A percentile compares a stretch with the other conserved stretches of the same genome.
Conservation (phyloP, 2,888 invertebrate genomes). For the Uloborus plumipes region DNA sequence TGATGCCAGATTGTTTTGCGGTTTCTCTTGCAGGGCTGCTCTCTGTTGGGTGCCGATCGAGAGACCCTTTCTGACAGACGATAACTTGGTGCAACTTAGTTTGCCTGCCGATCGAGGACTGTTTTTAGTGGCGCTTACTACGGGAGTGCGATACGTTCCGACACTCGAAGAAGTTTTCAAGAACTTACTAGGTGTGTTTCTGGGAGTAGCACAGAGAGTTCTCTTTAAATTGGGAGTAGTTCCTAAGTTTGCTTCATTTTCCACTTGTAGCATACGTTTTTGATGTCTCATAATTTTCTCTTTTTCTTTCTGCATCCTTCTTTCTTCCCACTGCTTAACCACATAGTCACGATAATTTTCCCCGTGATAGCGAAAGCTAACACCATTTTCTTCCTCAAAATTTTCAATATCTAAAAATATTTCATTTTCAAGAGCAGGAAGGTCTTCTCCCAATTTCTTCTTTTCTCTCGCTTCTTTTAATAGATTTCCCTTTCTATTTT, state of each 20-base stretch:
- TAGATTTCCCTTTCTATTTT: constrained; percentile 89
- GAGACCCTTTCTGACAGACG: background rate
- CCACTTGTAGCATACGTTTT: constrained; percentile 1
- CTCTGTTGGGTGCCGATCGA: background rate
- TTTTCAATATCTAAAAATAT: constrained; percentile 38
- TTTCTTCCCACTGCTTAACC: constrained; percentile 39
- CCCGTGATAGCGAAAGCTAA: constrained; percentile 32
- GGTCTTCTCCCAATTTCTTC: constrained; percentile 80
- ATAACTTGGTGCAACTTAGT: background rate
- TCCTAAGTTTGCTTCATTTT: background rate
- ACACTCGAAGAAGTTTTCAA: constrained; percentile 24
- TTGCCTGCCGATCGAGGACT: background rate
- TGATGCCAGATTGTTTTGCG: background rate
- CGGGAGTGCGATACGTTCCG: constrained; percentile 26
- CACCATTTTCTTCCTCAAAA: constrained; percentile 31
- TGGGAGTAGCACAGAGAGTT: constrained; percentile 9
- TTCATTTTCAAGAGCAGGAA: constrained; percentile 74
- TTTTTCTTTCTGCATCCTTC: constrained; percentile 52
- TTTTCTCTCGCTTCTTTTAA: constrained; percentile 88
- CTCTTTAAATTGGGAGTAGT: constrained; percentile 36
- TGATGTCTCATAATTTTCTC: constrained; percentile 37
- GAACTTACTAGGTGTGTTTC: constrained; percentile 49
- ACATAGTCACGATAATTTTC: constrained; percentile 33
- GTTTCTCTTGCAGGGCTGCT: constrained; percentile 22
- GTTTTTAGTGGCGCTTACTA: background rate